phyloP scores from a whole-genome alignment of 1,140 invertebrate genomes.

The Lethrus apterus region DNA sequence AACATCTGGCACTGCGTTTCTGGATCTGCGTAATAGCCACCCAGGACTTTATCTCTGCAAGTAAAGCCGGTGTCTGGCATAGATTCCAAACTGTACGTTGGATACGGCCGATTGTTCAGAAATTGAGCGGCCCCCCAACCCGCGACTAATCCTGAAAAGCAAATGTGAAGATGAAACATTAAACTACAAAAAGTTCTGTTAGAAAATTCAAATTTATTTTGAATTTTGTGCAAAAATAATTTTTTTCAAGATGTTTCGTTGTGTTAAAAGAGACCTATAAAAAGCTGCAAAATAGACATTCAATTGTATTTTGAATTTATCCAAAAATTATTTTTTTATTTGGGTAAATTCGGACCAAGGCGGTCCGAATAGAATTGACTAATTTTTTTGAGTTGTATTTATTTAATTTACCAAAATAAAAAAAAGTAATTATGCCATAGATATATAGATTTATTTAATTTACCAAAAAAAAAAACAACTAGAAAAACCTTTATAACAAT shows the following conservation, averaged over 20 bases:
- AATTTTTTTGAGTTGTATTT: too few relatives aligned
- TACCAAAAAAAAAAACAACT: too few relatives aligned
- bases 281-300: background rate
- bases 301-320: too few relatives aligned
- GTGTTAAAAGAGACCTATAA: too few relatives aligned
- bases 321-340: background rate
- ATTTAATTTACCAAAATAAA: too few relatives aligned
- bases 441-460: too few relatives aligned
- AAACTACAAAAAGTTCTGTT: background rate
- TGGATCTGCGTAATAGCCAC: conserved; percentile 85
- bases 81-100: conserved; percentile 67
- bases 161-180: background rate
- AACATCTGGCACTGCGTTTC: conserved; percentile 90
- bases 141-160: conserved; percentile 28
- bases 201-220: background rate
- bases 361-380: too few relatives aligned
- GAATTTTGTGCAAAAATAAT: background rate
- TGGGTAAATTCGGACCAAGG: background rate
- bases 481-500: too few relatives aligned
- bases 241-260: background rate
- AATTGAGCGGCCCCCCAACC: conserved; percentile 33
- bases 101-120: conserved; percentile 47
- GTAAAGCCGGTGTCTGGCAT: conserved; percentile 82
- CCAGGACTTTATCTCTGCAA: conserved; percentile 79
- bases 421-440: too few relatives aligned